Base-by-base conservation (phyloP, 2,797 vertebrate genomes). In the Loriculus beryllinus region DNA sequence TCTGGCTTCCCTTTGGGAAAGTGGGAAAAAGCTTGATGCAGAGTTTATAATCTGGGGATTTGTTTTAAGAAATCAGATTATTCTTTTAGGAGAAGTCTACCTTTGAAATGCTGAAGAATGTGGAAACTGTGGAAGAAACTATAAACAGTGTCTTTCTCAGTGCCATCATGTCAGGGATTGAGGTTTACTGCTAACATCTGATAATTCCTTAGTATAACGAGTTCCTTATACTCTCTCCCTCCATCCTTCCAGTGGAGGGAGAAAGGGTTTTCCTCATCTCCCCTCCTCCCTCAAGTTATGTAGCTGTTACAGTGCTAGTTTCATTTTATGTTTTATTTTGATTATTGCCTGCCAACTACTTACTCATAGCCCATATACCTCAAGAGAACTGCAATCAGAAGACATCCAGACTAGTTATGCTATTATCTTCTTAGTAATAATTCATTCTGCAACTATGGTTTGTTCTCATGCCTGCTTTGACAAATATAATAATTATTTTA, bases 401-500 rank as follows among this genome's bases (percentile, higher is more conserved):
- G 84, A 88, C 56, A 88, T 78, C 56, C 89, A 87, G 92, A 82
- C 51, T 74, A 88, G 70, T 89, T 82, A 83, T 15, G 8, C 59
- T 78, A 75, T 92, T 92, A 87, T 95, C 84, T 95, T 88, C 85
- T 45, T 56, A 69, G 82, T 62, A 87, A 67, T 96, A 96, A 96
- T 64, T 97, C 86, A 81, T 45, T 49, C 33, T 57, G 49, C 79
- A 84, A 92, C 63, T 63, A 70, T 82, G 81, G 47, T 29, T n/a
- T 86, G 79, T 75, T 94, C 86, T 96, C 85, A 42, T 93, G 93
- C 74, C 70, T 86, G 64, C 71, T 84, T 86, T 59, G 63, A 93
- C 82, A 75, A 93, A 51, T 78, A 67, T 29, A 26, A 62, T 77
- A 59, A 91, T 95, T 97, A 67, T 96, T 97, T 95, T 94, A 96